Evolutionary conservation across 2,797 vertebrate genomes (phyloP), one percentile per base, ranked within the genome.

Genomic region (Emys orbicularis): DNA sequence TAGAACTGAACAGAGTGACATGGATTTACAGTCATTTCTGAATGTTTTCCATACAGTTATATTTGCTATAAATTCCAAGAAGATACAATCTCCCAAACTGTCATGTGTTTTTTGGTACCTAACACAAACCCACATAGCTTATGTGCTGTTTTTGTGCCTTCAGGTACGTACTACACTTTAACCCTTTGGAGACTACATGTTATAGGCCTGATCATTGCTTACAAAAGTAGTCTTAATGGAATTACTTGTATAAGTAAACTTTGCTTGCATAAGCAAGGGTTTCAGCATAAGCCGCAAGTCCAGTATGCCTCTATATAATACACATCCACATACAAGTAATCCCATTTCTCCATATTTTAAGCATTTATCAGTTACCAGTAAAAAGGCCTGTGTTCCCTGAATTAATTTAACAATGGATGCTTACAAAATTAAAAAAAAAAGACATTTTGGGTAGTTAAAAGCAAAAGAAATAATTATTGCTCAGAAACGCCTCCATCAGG

Each of bases 231-330:
- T 34, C 12, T 76, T 96, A 84, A 96, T 41, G 65, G 90, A 87
- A 96, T 95, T 91, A 93, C 44, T 86, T 1, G 0, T 91, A 2
- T 86, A 97, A 96, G 86, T 47, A 94, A 96, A 95, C 92, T 91
- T n/a, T 56, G 52, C 81, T 76, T 92, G 93, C 6, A 1, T 86
- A 86, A 92, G 79, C 27, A 41, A 12, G 5, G 37, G 1, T 2
- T 47, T 21, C 34, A 91, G 79, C 44, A 95, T 79, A 59, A 95
- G n/a, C 13, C 53, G 84, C 88, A 93, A 93, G 68, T 81, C 83
- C 81, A 76, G 49, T 44, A 79, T 81, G 52, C n/a, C 90, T 77
- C 29, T 49, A 59, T 47, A 68, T 91, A 92, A 0, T 12, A 37
- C 31, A 80, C 7, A n/a, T 25, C 37, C 41, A 56, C 15, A 49